Evolutionary conservation across 2,113 vertebrate species (phyloP).

Genomic region (Balaeniceps rex): DNA sequence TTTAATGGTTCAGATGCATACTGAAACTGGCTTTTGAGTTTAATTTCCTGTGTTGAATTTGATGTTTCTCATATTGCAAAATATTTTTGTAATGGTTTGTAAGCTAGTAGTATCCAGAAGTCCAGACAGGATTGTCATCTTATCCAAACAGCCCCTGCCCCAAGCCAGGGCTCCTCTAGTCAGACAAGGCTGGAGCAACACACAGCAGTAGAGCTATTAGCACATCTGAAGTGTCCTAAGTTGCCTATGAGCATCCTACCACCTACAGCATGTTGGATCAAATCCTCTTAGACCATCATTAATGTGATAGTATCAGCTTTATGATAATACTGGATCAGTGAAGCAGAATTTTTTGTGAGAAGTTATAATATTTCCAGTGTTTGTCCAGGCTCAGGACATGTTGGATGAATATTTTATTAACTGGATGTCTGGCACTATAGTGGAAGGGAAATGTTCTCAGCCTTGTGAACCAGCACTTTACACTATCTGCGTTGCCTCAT

Average conservation of each 20-base stretch:
- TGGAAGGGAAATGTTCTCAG: neutral
- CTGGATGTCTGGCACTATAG: neutral
- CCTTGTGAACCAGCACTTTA: neutral
- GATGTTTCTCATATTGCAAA: neutral
- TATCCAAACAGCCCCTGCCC: neutral
- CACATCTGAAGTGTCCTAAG: too few species aligned
- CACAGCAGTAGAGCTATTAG: neutral
- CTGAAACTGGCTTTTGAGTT: neutral
- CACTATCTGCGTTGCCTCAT: neutral
- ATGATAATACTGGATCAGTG: neutral
- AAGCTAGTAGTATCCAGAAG: neutral
- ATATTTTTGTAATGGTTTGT: neutral
- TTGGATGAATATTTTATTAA: neutral
- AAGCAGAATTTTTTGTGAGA: neutral
- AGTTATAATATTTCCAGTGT: neutral
- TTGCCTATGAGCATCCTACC: neutral
- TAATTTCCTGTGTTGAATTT: neutral
- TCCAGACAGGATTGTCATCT: neutral
- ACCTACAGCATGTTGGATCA: neutral
- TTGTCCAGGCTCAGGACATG: neutral
- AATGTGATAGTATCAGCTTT: neutral
- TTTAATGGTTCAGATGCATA: neutral
- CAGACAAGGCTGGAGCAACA: neutral
- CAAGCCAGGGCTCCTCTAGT: neutral
- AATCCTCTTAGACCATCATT: neutral